These are phyloP conservation scores for Cyanoderma ruficeps DNA, from an alignment of 2,113 vertebrate species.

Conservation along the genomic window DNA sequence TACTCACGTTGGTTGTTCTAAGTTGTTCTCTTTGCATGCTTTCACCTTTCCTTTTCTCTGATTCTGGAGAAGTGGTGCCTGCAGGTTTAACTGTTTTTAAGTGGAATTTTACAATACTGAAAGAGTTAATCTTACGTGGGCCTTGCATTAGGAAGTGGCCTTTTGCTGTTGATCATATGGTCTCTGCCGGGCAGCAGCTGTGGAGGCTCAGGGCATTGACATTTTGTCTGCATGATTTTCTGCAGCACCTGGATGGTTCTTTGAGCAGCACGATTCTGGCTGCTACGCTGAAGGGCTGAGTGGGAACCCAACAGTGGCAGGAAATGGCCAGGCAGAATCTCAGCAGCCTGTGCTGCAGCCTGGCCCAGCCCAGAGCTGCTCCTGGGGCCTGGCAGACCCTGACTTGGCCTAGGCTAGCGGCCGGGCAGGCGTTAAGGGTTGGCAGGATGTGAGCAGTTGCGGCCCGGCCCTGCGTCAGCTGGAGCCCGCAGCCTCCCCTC, in stretches of 20 bases:
- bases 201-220: too few relatives aligned
- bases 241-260: neutral
- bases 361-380: neutral
- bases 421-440: too few relatives aligned
- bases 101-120: neutral
- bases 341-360: neutral
- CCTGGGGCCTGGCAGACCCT: neutral
- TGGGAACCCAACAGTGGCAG: neutral
- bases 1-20: neutral
- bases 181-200: rapidly evolving
- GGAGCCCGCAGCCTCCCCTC: neutral
- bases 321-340: neutral
- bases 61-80: rapidly evolving
- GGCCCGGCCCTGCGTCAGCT: neutral
- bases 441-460: neutral
- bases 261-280: neutral
- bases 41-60: neutral
- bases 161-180: neutral
- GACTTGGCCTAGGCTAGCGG: too few relatives aligned
- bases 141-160: neutral
- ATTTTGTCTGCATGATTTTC: neutral
- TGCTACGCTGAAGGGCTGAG: neutral
- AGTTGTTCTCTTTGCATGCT: neutral
- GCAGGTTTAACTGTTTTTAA: neutral
- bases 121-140: rapidly evolving